Evolutionary conservation across 2,888 invertebrate genomes (phyloP), one percentile per base, ranked within the genome.

Genomic region (Hirudinaria manillensis): DNA sequence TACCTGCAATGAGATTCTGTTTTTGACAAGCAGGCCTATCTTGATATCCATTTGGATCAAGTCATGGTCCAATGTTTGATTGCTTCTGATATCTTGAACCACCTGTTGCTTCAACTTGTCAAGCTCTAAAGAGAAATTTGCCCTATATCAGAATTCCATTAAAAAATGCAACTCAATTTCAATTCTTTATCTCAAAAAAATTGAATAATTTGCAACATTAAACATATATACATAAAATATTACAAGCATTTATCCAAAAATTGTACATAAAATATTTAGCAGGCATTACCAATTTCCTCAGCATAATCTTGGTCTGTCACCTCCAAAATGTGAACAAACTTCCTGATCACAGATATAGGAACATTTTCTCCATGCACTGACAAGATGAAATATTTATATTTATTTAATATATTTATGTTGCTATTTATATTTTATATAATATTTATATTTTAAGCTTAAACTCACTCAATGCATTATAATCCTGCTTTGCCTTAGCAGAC

Each of bases 21-120:
- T 92, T 85, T 91, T 91, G 51, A 92, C 90, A 7, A 92, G 87
- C 27, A 92, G 88, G 0, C 92, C 92, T 80, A 92, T 92, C 86
- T 92, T 91, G 19, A 91, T 88, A 83, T 92, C 92, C 89, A 92
- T 91, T 79, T 89, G 89, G 79, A 90, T 90, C 70, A 92, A 86
- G 81, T 91, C 90, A 79, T 89, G 89, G 3, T 91, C 90, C 24
- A 92, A 85, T 81, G 90, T 89, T 81, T 90, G 90, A 82, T 91
- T 92, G 79, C 89, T 89, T 77, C 90, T 88, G 80, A 92, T 91
- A 24, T 89, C 88, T 81, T 91, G 89, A 0, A 91, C 91, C 2
- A 92, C 90, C 82, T 90, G 89, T 65, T 89, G 89, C 81, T 90
- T 89, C 34, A 91, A 83, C 75, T 89, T 86, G 85, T 89, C 85